Evolutionary conservation across 2,797 vertebrate species (phyloP).

Genomic region (Rhinatrema bivittatum): DNA sequence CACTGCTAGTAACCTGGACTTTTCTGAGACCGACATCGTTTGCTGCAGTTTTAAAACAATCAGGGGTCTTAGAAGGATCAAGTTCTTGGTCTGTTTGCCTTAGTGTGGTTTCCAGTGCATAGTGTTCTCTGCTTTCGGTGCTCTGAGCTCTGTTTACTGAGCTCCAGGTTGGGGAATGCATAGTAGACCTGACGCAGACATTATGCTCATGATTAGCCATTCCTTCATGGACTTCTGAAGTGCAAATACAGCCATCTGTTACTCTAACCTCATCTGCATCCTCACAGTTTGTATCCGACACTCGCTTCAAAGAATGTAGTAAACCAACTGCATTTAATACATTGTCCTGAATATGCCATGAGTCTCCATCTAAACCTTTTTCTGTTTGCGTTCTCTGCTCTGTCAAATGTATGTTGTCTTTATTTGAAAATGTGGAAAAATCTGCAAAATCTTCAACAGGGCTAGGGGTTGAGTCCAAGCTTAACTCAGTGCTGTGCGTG

Average conservation of each 20-base stretch:
- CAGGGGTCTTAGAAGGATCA: conserved; percentile 19
- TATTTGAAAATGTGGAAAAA: conserved; percentile 67
- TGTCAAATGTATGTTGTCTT: conserved; percentile 40
- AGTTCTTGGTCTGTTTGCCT: conserved; percentile 20
- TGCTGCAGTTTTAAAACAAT: conserved; percentile 25
- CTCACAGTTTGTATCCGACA: conserved; percentile 28
- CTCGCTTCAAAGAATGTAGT: conserved; percentile 20
- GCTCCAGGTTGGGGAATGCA: conserved; percentile 31
- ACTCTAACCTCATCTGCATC: conserved; percentile 18
- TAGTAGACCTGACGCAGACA: conserved; percentile 30
- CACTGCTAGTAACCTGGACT: conserved; percentile 28
- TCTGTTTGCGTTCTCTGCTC: conserved; percentile 26
- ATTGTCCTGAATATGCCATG: conserved; percentile 42
- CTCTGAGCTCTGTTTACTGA: conserved; percentile 40
- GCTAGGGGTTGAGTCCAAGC: conserved; percentile 39
- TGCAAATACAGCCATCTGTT: conserved; percentile 24
- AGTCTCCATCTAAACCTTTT: conserved; percentile 34
- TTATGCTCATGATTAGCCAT: conserved; percentile 23
- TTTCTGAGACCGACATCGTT: conserved; percentile 16
- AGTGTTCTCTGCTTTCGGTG: conserved; percentile 16
- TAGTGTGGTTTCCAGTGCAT: conserved; percentile 14
- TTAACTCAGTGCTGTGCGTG: conserved; percentile 39
- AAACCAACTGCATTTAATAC: conserved; percentile 45
- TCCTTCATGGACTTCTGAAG: conserved; percentile 31
- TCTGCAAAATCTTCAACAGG: conserved; percentile 71